phyloP scores from a whole-genome alignment of 2,113 vertebrate genomes.

The Ammodytes dubius region DNA sequence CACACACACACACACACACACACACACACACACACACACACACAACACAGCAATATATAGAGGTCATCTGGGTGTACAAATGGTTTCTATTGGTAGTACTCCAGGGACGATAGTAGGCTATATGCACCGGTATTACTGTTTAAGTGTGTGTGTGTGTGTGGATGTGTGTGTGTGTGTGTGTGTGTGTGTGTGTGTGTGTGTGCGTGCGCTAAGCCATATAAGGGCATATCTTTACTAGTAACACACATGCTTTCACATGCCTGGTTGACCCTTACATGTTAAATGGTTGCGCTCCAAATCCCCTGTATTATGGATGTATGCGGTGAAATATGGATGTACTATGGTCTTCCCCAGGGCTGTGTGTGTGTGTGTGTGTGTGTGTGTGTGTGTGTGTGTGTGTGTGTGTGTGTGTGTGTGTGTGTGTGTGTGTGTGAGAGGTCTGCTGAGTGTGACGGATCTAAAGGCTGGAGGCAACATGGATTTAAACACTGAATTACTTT shows the following conservation, averaged over 20 bases:
- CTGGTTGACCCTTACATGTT: conserved; percentile 29
- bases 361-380: neutral
- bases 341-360: neutral
- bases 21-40: no score
- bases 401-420: no score
- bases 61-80: no score
- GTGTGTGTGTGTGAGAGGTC: no score
- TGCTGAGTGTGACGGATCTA: conserved; percentile 16
- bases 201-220: no score
- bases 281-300: conserved; percentile 14
- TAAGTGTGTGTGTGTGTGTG: neutral
- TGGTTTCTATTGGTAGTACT: no score
- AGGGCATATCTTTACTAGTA: neutral
- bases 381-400: no score
- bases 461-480: conserved; percentile 31
- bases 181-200: neutral
- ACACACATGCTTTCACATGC: conserved; percentile 12
- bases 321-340: conserved; percentile 53
- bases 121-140: no score
- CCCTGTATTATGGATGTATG: conserved; percentile 44
- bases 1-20: no score
- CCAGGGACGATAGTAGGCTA: no score
- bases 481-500: conserved; percentile 36
- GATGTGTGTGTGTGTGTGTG: neutral
- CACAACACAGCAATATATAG: no score